Conservation (phyloP, 2,797 vertebrate species). For the Cheirogaleus major region DNA sequence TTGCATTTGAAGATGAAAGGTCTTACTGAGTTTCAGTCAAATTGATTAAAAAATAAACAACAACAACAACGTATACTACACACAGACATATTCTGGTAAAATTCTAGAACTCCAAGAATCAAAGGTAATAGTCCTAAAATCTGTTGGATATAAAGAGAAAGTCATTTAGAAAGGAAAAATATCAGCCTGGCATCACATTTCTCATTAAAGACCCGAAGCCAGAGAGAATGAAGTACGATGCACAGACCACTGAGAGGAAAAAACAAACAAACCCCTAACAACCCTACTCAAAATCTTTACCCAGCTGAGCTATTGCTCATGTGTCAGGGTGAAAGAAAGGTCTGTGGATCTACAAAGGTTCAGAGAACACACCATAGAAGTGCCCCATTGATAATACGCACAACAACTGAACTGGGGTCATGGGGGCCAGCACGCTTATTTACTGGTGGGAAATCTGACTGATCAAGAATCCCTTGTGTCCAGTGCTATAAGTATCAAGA, state of each 20-base stretch:
- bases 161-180: background rate
- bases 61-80: background rate
- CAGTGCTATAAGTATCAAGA: no score
- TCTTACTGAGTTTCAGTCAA: background rate
- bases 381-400: background rate
- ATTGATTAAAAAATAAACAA: background rate
- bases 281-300: background rate
- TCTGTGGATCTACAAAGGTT: background rate
- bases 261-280: background rate
- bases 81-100: background rate
- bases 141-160: background rate
- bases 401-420: background rate
- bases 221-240: background rate
- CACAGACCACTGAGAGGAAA: background rate
- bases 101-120: background rate
- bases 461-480: background rate
- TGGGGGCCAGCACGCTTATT: background rate
- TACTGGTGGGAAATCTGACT: background rate
- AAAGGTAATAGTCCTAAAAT: background rate
- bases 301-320: background rate
- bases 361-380: background rate
- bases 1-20: background rate
- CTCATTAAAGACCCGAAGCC: background rate
- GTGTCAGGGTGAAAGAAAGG: background rate
- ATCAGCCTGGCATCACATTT: background rate